Conservation (phyloP, 2,113 vertebrate genomes). For the Microcebus lehilahytsara region DNA sequence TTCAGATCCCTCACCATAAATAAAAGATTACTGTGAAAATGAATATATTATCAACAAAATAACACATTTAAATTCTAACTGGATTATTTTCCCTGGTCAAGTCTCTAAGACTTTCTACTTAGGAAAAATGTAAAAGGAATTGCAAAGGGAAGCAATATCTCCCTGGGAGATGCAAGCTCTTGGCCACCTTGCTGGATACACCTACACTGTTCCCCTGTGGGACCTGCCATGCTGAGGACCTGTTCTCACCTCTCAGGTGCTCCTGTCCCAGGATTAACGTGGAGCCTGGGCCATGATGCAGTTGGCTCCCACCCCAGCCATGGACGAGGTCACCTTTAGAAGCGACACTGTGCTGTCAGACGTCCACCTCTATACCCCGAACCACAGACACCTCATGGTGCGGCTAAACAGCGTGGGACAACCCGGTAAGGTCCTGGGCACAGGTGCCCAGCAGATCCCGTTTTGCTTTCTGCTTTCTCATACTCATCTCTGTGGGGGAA, state of each 20-base stretch:
- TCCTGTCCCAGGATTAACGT: neutral
- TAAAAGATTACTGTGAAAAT: neutral
- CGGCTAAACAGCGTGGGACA: slow-evolving; percentile 89
- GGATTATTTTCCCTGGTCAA: neutral
- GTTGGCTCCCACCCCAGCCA: slow-evolving; percentile 50
- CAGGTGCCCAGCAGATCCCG: accelerated
- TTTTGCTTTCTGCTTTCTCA: neutral
- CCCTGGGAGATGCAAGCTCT: accelerated
- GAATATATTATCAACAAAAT: neutral
- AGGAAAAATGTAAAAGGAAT: neutral
- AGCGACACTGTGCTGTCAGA: slow-evolving; percentile 92
- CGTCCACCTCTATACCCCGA: slow-evolving; percentile 87
- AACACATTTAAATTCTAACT: neutral
- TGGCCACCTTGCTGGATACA: accelerated
- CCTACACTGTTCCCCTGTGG: accelerated
- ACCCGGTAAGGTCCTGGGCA: slow-evolving; percentile 84
- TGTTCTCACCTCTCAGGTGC: slow-evolving; percentile 41
- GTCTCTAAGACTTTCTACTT: neutral
- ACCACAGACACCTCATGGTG: slow-evolving; percentile 88
- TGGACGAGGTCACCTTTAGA: slow-evolving; percentile 88
- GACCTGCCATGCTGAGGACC: neutral
- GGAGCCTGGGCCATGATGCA: neutral
- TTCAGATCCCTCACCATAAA: neutral
- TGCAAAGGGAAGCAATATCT: neutral
- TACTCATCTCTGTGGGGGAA: neutral